phyloP scores from a whole-genome alignment of 2,113 vertebrate genomes.

The Callospermophilus lateralis region DNA sequence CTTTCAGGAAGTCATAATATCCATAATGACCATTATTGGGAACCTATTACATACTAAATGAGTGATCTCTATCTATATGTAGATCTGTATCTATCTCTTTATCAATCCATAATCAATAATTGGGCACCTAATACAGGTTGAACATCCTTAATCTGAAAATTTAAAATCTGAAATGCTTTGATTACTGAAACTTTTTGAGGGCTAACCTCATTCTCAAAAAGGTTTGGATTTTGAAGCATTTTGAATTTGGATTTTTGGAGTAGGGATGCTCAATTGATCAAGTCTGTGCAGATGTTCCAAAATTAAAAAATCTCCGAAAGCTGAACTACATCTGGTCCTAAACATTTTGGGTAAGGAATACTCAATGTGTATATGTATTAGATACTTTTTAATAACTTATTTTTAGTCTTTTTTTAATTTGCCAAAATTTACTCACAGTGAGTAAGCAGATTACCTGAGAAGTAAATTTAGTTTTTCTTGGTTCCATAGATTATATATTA shows the following conservation, averaged over 20 bases:
- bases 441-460: background rate
- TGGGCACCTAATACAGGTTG: background rate
- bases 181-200: background rate
- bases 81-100: conserved; percentile 40
- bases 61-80: background rate
- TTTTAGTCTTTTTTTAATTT: conserved; percentile 28
- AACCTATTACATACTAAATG: background rate
- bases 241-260: background rate
- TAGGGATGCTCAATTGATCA: background rate
- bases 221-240: background rate
- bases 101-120: background rate
- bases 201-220: background rate
- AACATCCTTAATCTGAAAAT: background rate
- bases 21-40: background rate
- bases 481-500: background rate
- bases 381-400: background rate
- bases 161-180: background rate
- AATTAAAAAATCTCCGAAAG: background rate
- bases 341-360: background rate
- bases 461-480: background rate
- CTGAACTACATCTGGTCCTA: background rate
- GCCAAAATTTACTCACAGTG: background rate
- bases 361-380: background rate
- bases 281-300: background rate
- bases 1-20: background rate